Base-by-base conservation (phyloP, 2,888 invertebrate genomes). In the Drosophila mettleri region DNA sequence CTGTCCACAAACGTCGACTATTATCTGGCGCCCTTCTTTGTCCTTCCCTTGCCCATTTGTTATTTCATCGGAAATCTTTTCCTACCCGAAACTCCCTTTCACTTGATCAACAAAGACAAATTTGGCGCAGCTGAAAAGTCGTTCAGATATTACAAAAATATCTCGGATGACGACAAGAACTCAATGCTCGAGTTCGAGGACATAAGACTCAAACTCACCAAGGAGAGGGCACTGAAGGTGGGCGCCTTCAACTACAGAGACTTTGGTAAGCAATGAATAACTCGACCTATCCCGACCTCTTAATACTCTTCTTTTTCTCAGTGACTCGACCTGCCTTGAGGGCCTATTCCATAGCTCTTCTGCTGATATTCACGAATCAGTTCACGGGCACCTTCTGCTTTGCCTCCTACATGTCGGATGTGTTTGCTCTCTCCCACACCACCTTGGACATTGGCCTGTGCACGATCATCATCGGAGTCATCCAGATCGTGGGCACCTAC, bases 11-110 rank as follows among this genome's bases (percentile, higher is more conserved):
- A 72, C 58, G 59, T 87, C 2, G 48, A 48, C 0, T 90, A 91
- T 45, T 70, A 58, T 22, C 33, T 62, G 0, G 74, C 81, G 0
- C 86, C 90, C 0, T 66, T 76, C 0, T 69, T 73, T 3, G 53
- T 85, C 0, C 57, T 90, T 5, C 72, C 71, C 0, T 16, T 90
- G 27, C 86, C 91, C 16, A 52, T 86, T 6, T 55, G 75, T 0
- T 90, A 86, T 10, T 69, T 86, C 58, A 41, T 65, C 38, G 54
- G 78, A 69, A 61, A 57, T 31, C 48, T 78, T 9, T 69, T 83
- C 43, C 81, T 91, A 38, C 89, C 86, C 0, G 90, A 90, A 41
- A 91, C 91, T 0, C 90, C 90, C 0, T 83, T 80, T n/a, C 69
- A 81, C 59, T 69, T 90, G 12, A 67, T 91, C 8, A 68, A 62